phyloP scores from a whole-genome alignment of 2,113 vertebrate species.

The Micronycteris hirsuta region DNA sequence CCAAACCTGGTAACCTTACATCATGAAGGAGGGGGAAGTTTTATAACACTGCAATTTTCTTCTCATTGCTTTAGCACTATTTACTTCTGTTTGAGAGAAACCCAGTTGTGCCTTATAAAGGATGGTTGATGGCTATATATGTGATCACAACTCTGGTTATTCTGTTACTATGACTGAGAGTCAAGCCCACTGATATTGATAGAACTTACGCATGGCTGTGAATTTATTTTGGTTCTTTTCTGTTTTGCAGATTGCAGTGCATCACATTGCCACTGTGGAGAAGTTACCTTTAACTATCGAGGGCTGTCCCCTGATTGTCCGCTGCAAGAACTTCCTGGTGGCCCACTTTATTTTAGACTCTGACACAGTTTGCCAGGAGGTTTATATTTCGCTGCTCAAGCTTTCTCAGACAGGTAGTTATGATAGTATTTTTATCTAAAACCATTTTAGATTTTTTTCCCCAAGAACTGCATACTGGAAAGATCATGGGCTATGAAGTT shows the following conservation, averaged over 20 bases:
- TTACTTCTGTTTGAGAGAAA: slow-evolving; percentile 35
- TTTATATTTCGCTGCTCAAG: slow-evolving; percentile 84
- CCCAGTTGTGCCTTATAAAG: background rate
- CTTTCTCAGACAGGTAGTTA: slow-evolving; percentile 85
- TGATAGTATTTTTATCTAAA: background rate
- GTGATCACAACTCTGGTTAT: background rate
- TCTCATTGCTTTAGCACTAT: background rate
- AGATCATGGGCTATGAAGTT: background rate
- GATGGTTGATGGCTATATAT: background rate
- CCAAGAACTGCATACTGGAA: background rate
- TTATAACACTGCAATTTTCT: background rate
- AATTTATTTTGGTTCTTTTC: background rate
- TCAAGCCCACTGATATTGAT: background rate
- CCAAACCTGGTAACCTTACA: background rate
- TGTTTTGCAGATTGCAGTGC: slow-evolving; percentile 82
- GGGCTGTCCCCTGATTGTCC: slow-evolving; percentile 82
- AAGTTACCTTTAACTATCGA: slow-evolving; percentile 79
- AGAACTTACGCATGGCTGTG: background rate
- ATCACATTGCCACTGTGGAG: slow-evolving; percentile 84
- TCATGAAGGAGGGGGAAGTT: background rate
- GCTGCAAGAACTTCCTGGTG: slow-evolving; percentile 85
- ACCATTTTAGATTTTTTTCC: background rate
- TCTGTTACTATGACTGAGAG: background rate
- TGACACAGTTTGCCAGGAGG: slow-evolving; percentile 83
- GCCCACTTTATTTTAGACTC: slow-evolving; percentile 83